Evolutionary conservation across 2,888 invertebrate species (phyloP).

Genomic region (Sesia apiformis): DNA sequence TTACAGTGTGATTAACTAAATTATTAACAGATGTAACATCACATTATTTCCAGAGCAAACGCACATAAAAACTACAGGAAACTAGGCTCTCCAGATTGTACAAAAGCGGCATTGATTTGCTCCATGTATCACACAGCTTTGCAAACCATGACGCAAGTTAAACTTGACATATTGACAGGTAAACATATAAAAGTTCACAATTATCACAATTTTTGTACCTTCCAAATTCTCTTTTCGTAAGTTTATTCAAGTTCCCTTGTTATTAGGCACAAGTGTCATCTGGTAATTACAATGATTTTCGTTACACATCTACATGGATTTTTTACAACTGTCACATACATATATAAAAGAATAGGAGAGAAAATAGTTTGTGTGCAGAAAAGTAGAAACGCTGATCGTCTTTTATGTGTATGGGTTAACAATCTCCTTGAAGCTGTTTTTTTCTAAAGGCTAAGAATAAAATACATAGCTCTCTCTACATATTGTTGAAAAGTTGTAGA

Average conservation of each 20-base stretch:
- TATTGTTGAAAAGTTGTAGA: too few relatives aligned
- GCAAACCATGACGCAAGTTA: constrained; percentile 91
- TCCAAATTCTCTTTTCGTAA: background rate
- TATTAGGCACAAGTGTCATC: too few relatives aligned
- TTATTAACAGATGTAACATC: too few relatives aligned
- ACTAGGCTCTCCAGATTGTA: constrained; percentile 86
- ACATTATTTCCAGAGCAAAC: constrained; percentile 61
- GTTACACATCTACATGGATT: too few relatives aligned
- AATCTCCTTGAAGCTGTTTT: too few relatives aligned
- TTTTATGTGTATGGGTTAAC: too few relatives aligned
- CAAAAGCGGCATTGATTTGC: constrained; percentile 89
- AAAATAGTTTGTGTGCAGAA: background rate
- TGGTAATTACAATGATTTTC: too few relatives aligned
- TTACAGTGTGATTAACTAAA: too few relatives aligned
- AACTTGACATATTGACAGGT: constrained; percentile 95
- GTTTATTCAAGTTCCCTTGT: background rate
- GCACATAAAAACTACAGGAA: constrained; percentile 81
- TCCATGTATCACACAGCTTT: constrained; percentile 94
- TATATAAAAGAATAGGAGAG: background rate
- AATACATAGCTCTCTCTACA: too few relatives aligned
- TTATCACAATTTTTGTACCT: background rate
- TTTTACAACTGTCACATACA: background rate
- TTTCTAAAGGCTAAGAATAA: too few relatives aligned
- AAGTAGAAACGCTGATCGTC: background rate
- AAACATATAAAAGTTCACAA: constrained; percentile 6